Evolutionary conservation across 2,888 invertebrate species (phyloP), one percentile per base, ranked within the genome.

Genomic region (Chrysotoxum bicinctum): DNA sequence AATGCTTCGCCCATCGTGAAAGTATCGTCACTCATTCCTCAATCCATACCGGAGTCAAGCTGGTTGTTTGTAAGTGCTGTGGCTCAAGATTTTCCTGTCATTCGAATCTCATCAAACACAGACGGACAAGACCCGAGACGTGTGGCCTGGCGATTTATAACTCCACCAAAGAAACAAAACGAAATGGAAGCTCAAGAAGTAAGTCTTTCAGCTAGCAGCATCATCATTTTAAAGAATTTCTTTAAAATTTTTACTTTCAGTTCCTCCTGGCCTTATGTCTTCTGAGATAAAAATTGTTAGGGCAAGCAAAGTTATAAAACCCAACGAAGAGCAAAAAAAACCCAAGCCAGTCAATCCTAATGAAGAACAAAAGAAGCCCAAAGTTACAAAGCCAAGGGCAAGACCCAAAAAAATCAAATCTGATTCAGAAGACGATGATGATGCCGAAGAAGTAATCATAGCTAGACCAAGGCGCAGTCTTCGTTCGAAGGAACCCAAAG

Each of bases 101-200:
- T 52, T 92, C 93, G 4, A 93, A 93, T 89, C 88, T 93, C 21
- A 90, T 91, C 19, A 93, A 93, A 87, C 93, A 93, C 88, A 90
- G 92, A 37, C 89, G 90, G 9, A 91, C 92, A n/a, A 91, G 92
- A 66, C 92, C 92, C 0, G 90, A 89, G 30, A 91, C 91, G 8
- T 93, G 93, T 87, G 93, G 93, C 3, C 88, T 90, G 14, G 88
- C 89, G 0, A 88, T 90, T 37, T 90, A 88, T 76, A 89, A 89
- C 82, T 87, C 89, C 5, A 89, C 90, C 3, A 88, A 88, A 50
- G 88, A 89, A 62, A 88, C 88, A 1, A 77, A 88, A 56, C 87
- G 89, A 9, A 89, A 87, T n/a, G 82, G 88, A 66, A 87, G 73
- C 8, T 87, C 88, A 30, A 88, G 89, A 88, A 89, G 89, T 89